Base-by-base conservation (phyloP, 2,888 invertebrate species). In the Philaethria dido region DNA sequence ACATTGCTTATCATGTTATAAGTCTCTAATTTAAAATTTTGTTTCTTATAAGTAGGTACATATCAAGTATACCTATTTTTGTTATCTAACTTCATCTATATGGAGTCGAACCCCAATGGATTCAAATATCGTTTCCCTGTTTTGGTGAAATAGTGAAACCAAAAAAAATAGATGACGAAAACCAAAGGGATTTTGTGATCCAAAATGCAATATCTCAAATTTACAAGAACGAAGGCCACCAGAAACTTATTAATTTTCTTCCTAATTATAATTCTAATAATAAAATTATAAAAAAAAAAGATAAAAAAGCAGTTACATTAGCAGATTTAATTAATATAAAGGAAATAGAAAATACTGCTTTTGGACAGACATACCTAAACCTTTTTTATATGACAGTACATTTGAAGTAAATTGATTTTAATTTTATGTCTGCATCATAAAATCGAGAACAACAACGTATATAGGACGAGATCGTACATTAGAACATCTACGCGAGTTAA, bases 401-500 rank as follows among this genome's bases (percentile, higher is more conserved):
- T 14, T 55, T 50, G 59, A 62, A 66, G 68, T 69, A 69, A 69
- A 69, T 62, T 66, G 59, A 64, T 68, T 71, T 64, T 61, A 59
- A 59, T 70, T 45, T 67, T 57, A 68, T 72, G 64, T 72, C 60
- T 59, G 68, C 66, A 68, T 61, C 45, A 62, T 25, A 57, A 54
- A 59, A 33, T 8, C 3, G 9, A 55, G 63, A 59, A 64, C 68
- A 69, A 72, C 66, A 71, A 72, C 62, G 71, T 69, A 61, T 66
- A 69, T 71, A 66, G 68, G 62, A 68, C 69, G 66, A 72, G 44
- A 48, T 25, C 66, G 64, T 36, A 48, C 63, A 69, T 70, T 66
- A 69, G 71, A 72, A 64, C 67, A 71, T 70, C 47, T 70, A 69
- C 64, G 61, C 72, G 66, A 70, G 66, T 64, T 67, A 68, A 69